Conservation (phyloP, 2,113 vertebrate species). For the Ia io region DNA sequence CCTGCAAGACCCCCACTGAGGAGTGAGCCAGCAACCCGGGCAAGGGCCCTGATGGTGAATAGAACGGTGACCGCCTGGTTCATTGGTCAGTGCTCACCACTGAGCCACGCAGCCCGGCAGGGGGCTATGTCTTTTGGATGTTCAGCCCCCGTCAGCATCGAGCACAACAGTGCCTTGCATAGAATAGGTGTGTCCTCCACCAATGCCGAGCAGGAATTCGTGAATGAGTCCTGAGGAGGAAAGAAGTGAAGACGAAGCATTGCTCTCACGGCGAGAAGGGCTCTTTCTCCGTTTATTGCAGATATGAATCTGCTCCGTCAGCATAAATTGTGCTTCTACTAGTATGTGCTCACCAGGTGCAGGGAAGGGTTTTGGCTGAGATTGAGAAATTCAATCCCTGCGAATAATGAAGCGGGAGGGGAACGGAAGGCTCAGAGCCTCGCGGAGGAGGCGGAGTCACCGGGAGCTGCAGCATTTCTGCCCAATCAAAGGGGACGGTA, state of each 20-base stretch:
- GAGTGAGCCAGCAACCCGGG: no score
- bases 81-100: no score
- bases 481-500: constrained; percentile 71
- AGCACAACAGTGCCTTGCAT: background rate
- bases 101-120: no score
- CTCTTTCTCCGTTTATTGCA: background rate
- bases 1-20: no score
- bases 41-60: no score
- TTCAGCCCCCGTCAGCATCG: background rate
- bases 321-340: background rate
- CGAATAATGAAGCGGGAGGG: background rate
- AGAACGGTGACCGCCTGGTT: no score
- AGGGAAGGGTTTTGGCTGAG: background rate
- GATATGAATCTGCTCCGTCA: constrained; percentile 20
- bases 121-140: background rate
- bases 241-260: background rate
- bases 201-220: background rate
- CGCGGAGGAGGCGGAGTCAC: constrained; percentile 68
- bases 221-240: background rate
- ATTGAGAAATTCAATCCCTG: background rate
- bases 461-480: constrained; percentile 34
- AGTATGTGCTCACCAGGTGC: background rate
- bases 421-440: background rate
- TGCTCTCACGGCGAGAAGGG: background rate
- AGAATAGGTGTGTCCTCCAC: background rate